These are phyloP conservation scores for Hypotaenidia okinawae DNA, from an alignment of 2,797 vertebrate species.

Conservation along the genomic window DNA sequence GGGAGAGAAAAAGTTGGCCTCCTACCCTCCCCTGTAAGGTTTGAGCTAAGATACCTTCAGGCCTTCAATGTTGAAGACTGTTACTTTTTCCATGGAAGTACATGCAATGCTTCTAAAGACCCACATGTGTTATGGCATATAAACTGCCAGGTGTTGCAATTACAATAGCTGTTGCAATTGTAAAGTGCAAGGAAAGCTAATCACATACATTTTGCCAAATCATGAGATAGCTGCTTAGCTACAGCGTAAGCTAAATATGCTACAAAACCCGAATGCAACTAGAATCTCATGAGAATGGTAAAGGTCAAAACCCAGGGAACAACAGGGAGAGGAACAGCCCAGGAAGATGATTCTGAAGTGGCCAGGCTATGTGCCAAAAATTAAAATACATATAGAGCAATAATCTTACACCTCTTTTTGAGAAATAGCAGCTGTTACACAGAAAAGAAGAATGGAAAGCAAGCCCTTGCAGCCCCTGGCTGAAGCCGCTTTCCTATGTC, in stretches of 20 bases:
- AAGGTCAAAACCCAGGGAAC: background rate
- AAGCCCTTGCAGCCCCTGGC: background rate
- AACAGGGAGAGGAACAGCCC: background rate
- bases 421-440: background rate
- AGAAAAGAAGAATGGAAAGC: background rate
- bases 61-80: background rate
- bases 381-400: background rate
- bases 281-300: background rate
- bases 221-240: background rate
- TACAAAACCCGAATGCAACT: background rate
- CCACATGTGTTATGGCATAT: background rate
- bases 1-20: background rate
- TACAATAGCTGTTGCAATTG: too few species aligned
- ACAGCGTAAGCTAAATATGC: background rate
- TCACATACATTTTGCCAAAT: background rate
- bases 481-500: background rate
- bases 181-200: background rate
- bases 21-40: background rate
- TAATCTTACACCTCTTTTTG: background rate
- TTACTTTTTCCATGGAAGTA: background rate
- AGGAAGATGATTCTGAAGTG: background rate
- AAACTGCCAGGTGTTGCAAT: background rate
- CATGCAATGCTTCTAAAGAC: background rate
- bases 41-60: background rate
- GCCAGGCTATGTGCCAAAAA: background rate